A percentile compares a stretch with the other conserved stretches of the same genome.
Conservation (phyloP, 1,140 invertebrate species). For the Nymphalis io region DNA sequence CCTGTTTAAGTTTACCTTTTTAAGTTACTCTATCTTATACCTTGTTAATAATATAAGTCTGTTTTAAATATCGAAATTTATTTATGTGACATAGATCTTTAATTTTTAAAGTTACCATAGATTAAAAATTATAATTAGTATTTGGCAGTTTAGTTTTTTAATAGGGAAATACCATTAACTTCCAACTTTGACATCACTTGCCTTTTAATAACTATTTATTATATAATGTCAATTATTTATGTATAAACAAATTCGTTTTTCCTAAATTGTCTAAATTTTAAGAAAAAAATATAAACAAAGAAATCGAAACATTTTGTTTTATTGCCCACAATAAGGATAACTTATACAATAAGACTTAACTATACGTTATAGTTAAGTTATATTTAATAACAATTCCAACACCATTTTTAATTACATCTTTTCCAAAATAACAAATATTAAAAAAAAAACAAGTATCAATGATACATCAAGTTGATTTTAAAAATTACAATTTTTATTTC, state of each 20-base stretch:
- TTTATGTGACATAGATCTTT: slow-evolving; percentile 70
- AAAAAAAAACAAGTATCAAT: slow-evolving; percentile 1
- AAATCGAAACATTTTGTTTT: slow-evolving; percentile 54
- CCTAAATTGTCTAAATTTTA: slow-evolving; percentile 72
- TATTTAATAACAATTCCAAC: slow-evolving; percentile 28
- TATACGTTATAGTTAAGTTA: too few relatives aligned
- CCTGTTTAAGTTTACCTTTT: slow-evolving; percentile 38
- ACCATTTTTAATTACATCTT: slow-evolving; percentile 12
- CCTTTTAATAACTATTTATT: slow-evolving; percentile 72
- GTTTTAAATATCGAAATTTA: slow-evolving; percentile 66
- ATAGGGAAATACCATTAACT: slow-evolving; percentile 38
- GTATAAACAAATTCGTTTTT: slow-evolving; percentile 54
- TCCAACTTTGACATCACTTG: slow-evolving; percentile 65
- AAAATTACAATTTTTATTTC: too few relatives aligned
- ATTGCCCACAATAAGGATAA: slow-evolving; percentile 27
- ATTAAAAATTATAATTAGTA: slow-evolving; percentile 53
- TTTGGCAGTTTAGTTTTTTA: slow-evolving; percentile 49
- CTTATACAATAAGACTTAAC: too few relatives aligned
- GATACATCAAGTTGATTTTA: too few relatives aligned
- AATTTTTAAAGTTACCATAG: slow-evolving; percentile 77
- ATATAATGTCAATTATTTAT: slow-evolving; percentile 67
- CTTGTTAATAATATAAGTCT: slow-evolving; percentile 45
- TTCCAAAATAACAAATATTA: neutral
- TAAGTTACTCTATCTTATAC: slow-evolving; percentile 45
- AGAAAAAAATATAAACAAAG: slow-evolving; percentile 74